These are phyloP conservation scores for Rhynchonycteris naso DNA, from an alignment of 2,797 vertebrate genomes.

Conservation along the genomic window DNA sequence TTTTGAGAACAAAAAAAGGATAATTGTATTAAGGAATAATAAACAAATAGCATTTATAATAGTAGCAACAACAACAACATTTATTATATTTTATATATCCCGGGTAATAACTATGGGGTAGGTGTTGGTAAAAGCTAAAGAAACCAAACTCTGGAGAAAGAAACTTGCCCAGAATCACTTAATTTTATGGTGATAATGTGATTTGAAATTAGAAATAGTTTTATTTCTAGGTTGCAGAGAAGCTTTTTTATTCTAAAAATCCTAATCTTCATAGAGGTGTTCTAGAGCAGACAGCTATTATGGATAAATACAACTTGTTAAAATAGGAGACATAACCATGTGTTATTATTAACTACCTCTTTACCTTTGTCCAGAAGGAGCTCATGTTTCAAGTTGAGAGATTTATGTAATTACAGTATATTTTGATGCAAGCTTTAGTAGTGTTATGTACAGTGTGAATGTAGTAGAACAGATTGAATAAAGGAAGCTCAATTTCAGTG, in stretches of 20 bases:
- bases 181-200: background rate
- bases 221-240: conserved; percentile 37
- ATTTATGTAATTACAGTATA: background rate
- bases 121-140: background rate
- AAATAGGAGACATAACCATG: background rate
- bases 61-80: background rate
- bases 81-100: conserved; percentile 34
- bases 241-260: conserved; percentile 50
- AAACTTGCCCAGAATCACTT: background rate
- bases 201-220: conserved; percentile 46
- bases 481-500: background rate
- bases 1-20: background rate
- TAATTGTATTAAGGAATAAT: conserved; percentile 16
- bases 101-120: background rate
- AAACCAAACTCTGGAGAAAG: background rate
- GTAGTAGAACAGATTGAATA: background rate
- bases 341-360: background rate
- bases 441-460: background rate
- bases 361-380: background rate
- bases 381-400: conserved; percentile 28
- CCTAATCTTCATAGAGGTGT: conserved; percentile 5
- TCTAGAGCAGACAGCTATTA: conserved; percentile 21
- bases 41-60: conserved; percentile 12
- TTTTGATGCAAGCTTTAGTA: background rate
- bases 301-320: conserved; percentile 10